These are phyloP conservation scores for Colletes gigas DNA, from an alignment of 1,140 invertebrate species.

Conservation along the genomic window DNA sequence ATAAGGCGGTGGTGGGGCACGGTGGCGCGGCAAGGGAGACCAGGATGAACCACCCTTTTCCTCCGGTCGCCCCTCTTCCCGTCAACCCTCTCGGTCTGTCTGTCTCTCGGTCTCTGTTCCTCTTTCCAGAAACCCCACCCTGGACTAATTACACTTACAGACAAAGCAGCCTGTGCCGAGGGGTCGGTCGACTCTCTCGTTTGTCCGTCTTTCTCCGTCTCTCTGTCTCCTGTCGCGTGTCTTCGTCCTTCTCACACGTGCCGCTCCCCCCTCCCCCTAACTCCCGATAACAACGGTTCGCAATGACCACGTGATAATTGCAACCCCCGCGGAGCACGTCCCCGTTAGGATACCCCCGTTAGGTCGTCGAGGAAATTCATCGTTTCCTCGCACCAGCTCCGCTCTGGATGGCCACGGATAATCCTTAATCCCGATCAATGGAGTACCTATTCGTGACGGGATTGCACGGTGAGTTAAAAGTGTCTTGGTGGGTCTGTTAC, in stretches of 20 bases:
- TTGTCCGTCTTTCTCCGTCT: constrained; percentile 6
- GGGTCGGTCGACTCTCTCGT: constrained; percentile 70
- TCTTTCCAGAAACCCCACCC: constrained; percentile 73
- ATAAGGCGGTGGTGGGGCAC: constrained; percentile 83
- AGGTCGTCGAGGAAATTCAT: constrained; percentile 76
- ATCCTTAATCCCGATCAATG: constrained; percentile 56
- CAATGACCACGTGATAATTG: constrained; percentile 81
- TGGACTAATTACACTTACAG: constrained; percentile 80
- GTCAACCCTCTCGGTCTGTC: constrained; percentile 29
- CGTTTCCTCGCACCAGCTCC: constrained; percentile 58
- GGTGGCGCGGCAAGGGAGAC: constrained; percentile 69
- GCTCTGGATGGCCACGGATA: constrained; percentile 46
- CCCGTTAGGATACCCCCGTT: constrained; percentile 56
- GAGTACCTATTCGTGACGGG: constrained; percentile 35
- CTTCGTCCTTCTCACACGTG: constrained; percentile 30
- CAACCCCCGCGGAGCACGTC: constrained; percentile 69
- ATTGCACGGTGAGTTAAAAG: constrained; percentile 44
- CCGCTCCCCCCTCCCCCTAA: constrained; percentile 21
- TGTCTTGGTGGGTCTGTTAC: constrained; percentile 48
- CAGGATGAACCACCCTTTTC: constrained; percentile 75
- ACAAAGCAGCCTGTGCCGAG: constrained; percentile 68
- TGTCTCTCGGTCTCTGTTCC: constrained; percentile 29
- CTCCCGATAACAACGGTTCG: constrained; percentile 76
- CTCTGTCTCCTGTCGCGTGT: constrained; percentile 17
- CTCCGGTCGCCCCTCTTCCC: constrained; percentile 61